Conservation (phyloP, 1,140 invertebrate genomes). For the Solenopsis invicta region DNA sequence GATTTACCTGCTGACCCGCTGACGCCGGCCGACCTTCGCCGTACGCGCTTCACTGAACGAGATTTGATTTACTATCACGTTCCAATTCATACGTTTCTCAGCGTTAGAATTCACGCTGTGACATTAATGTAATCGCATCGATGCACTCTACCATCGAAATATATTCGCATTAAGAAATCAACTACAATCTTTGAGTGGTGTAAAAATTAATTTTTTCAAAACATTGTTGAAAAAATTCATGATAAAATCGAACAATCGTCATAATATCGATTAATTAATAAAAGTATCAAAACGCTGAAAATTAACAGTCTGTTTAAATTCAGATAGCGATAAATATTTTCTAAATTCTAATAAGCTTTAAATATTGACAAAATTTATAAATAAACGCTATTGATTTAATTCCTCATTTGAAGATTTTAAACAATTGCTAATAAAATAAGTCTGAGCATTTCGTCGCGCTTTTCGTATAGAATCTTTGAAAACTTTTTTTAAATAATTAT, state of each 20-base stretch:
- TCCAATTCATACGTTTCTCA: background rate
- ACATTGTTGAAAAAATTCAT: background rate
- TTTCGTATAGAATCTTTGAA: background rate
- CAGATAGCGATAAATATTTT: background rate
- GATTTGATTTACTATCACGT: constrained; percentile 54
- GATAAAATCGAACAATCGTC: background rate
- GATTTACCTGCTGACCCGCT: constrained; percentile 65
- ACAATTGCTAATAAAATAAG: background rate
- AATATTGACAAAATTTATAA: background rate
- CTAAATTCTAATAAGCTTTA: background rate
- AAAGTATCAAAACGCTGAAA: background rate
- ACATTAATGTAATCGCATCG: background rate
- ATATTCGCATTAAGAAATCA: background rate
- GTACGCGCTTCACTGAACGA: constrained; percentile 17
- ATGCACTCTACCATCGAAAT: background rate
- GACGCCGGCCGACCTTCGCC: constrained; percentile 15
- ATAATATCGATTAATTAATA: constrained; percentile 3
- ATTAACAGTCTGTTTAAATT: background rate
- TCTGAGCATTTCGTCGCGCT: background rate
- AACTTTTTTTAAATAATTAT: background rate
- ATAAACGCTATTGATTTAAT: background rate
- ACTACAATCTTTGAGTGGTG: background rate
- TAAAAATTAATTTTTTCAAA: background rate
- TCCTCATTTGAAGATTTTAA: background rate
- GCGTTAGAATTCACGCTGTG: background rate